A percentile compares a stretch with the other conserved stretches of the same genome.
phyloP scores from a whole-genome alignment of 2,113 vertebrate species.

The Channa maculata region DNA sequence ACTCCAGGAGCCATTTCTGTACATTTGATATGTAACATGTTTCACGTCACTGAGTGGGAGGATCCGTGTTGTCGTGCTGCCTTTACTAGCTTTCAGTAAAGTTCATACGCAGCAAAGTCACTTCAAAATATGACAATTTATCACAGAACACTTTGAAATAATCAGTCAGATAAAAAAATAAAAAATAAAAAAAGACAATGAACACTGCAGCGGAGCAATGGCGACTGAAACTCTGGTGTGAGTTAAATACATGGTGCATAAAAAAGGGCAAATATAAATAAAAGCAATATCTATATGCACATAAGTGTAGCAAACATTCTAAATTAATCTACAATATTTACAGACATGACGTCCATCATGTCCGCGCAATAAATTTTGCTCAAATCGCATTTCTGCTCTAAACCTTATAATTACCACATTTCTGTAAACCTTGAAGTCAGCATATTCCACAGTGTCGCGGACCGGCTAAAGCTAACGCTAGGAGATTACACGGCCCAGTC shows the following conservation, averaged over 20 bases:
- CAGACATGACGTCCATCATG: rapidly evolving
- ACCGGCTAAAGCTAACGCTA: slow-evolving; percentile 1
- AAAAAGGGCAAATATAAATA: too few species aligned
- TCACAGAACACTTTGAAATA: too few species aligned
- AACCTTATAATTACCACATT: rapidly evolving
- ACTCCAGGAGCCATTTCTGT: background rate
- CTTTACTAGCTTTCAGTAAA: slow-evolving; percentile 27
- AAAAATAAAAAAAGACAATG: too few species aligned
- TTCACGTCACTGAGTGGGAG: slow-evolving; percentile 6
- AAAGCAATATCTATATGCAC: background rate
- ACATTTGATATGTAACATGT: background rate
- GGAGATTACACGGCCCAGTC: slow-evolving; percentile 27
- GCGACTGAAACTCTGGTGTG: too few species aligned
- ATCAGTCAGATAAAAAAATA: too few species aligned
- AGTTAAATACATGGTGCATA: too few species aligned
- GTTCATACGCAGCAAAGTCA: too few species aligned
- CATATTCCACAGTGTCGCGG: background rate
- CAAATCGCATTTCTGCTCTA: background rate
- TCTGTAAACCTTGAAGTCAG: background rate
- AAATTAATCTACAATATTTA: background rate
- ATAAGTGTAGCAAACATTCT: background rate
- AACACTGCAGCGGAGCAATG: too few species aligned
- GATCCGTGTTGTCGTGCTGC: background rate
- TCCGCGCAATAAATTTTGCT: too few species aligned
- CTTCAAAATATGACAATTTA: too few species aligned